These are phyloP conservation scores for Scaptomyza flava DNA, from an alignment of 2,888 invertebrate genomes.

Conservation along the genomic window DNA sequence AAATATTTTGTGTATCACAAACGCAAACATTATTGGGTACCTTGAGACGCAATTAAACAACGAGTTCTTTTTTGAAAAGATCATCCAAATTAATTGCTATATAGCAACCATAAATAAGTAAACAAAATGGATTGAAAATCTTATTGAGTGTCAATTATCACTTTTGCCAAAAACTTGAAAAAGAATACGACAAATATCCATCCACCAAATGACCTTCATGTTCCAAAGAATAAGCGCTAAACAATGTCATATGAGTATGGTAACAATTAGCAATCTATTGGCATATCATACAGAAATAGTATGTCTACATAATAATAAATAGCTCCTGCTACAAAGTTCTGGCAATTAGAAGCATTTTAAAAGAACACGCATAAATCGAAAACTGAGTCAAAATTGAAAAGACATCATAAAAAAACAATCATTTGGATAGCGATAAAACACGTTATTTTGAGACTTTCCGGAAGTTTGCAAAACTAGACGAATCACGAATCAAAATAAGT, in stretches of 20 bases:
- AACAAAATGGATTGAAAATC: background rate
- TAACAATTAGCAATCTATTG: conserved; percentile 57
- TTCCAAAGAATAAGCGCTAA: conserved; percentile 20
- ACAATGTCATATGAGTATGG: conserved; percentile 24
- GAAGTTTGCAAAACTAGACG: conserved; percentile 52
- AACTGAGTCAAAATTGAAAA: conserved; percentile 8
- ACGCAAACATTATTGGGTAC: background rate
- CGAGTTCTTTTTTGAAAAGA: conserved; percentile 23
- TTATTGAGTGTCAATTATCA: conserved; percentile 38
- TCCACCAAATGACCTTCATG: conserved; percentile 41
- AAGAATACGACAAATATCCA: background rate
- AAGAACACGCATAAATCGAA: conserved; percentile 4
- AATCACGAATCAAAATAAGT: conserved; percentile 43
- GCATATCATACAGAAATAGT: conserved; percentile 20
- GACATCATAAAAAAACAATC: conserved; percentile 32
- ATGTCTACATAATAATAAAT: conserved; percentile 35
- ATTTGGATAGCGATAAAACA: conserved; percentile 55
- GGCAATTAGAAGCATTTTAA: conserved; percentile 18
- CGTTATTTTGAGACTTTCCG: conserved; percentile 57
- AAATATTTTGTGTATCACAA: background rate
- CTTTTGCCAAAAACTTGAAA: conserved; percentile 4
- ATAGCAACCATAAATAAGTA: conserved; percentile 2
- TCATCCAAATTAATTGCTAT: conserved; percentile 34
- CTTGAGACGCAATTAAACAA: conserved; percentile 12
- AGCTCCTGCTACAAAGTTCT: conserved; percentile 34